Conservation (phyloP, 2,888 invertebrate genomes). For the Papilio gigon region DNA sequence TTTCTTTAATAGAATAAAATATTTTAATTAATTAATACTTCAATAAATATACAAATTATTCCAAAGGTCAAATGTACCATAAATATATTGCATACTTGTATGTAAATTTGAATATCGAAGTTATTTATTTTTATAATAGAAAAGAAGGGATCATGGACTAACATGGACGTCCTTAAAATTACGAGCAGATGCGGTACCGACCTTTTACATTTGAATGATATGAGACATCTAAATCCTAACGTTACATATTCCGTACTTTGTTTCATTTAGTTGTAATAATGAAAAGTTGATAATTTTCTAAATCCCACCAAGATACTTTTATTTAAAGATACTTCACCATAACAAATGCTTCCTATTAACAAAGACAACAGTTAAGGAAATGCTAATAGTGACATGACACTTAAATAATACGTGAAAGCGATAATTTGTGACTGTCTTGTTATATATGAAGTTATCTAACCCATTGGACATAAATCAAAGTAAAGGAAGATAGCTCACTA, state of each 20-base stretch:
- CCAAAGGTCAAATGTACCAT: slow-evolving; percentile 26
- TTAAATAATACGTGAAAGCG: slow-evolving; percentile 16
- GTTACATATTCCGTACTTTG: too few relatives aligned
- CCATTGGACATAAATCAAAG: too few relatives aligned
- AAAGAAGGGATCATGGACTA: neutral
- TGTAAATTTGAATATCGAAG: neutral
- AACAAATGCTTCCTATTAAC: neutral
- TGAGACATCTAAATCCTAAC: too few relatives aligned
- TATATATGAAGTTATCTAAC: too few relatives aligned
- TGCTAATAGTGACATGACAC: neutral
- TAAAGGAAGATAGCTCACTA: too few relatives aligned
- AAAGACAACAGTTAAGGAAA: slow-evolving; percentile 3
- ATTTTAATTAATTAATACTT: slow-evolving; percentile 9
- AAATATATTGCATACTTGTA: slow-evolving; percentile 19
- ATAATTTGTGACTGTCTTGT: slow-evolving; percentile 15
- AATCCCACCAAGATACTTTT: too few relatives aligned
- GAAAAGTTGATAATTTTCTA: too few relatives aligned
- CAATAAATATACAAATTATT: slow-evolving; percentile 22
- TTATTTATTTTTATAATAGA: neutral
- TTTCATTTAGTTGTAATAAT: too few relatives aligned
- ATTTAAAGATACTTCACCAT: neutral
- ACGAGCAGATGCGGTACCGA: too few relatives aligned
- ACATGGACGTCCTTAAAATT: too few relatives aligned
- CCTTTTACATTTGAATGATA: too few relatives aligned
- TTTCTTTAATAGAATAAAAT: neutral